A percentile compares a stretch with the other conserved stretches of the same genome.
phyloP scores from a whole-genome alignment of 2,113 vertebrate genomes.

The Ptilonorhynchus violaceus region DNA sequence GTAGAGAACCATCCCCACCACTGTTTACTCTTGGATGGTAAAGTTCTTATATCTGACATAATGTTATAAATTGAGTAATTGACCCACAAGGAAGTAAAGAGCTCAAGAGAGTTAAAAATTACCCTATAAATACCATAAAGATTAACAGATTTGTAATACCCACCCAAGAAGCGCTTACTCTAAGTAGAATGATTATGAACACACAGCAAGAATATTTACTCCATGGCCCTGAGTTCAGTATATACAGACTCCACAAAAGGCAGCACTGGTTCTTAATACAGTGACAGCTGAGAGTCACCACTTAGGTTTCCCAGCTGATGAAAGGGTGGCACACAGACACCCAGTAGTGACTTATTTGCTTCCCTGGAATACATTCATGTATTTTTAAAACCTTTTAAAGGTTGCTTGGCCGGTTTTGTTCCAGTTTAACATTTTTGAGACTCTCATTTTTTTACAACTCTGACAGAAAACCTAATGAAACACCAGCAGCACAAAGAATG shows the following conservation, averaged over 20 bases:
- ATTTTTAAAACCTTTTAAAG: background rate
- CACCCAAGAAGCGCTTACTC: slow-evolving; percentile 66
- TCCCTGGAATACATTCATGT: background rate
- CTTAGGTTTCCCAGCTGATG: background rate
- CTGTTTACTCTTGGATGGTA: slow-evolving; percentile 34
- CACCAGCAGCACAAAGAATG: background rate
- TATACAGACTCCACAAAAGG: slow-evolving; percentile 58
- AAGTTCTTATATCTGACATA: slow-evolving; percentile 33
- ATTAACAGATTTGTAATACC: slow-evolving; percentile 68
- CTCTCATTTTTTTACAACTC: background rate
- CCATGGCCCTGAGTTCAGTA: background rate
- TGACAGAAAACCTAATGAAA: background rate
- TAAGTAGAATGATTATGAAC: slow-evolving; percentile 65
- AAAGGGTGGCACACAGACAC: background rate
- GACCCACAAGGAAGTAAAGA: slow-evolving; percentile 35
- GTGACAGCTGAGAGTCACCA: slow-evolving; percentile 47
- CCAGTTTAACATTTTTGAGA: background rate
- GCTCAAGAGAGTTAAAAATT: slow-evolving; percentile 52
- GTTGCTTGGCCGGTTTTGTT: background rate
- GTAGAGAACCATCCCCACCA: background rate
- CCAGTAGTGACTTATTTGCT: background rate
- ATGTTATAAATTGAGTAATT: slow-evolving; percentile 39
- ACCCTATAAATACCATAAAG: slow-evolving; percentile 69
- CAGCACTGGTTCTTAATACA: slow-evolving; percentile 39
- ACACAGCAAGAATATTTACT: slow-evolving; percentile 62